phyloP scores from a whole-genome alignment of 2,797 vertebrate genomes.

The Bryconaethiops microstoma region DNA sequence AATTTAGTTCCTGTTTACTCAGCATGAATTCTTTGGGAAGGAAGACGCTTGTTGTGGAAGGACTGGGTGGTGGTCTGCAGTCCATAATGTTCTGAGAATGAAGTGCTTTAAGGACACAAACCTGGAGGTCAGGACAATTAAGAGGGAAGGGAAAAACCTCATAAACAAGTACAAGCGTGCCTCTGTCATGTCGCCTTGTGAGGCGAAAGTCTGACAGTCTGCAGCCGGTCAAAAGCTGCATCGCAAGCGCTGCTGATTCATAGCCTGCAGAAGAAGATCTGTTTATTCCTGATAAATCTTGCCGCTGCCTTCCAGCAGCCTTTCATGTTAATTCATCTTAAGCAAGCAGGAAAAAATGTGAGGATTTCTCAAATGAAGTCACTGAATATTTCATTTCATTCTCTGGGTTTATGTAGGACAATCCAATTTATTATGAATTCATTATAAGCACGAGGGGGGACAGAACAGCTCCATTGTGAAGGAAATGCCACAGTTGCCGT shows the following conservation, averaged over 20 bases:
- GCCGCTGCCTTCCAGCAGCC: conserved; percentile 62
- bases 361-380: conserved; percentile 59
- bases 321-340: conserved; percentile 67
- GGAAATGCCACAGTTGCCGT: conserved; percentile 19
- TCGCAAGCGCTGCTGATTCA: conserved; percentile 43
- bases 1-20: conserved; percentile 47
- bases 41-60: conserved; percentile 23
- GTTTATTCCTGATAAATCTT: conserved; percentile 75
- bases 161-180: conserved; percentile 50
- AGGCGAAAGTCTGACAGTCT: conserved; percentile 57
- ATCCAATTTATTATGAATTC: conserved; percentile 64
- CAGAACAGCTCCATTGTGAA: background rate
- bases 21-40: conserved; percentile 17
- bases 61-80: background rate
- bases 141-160: conserved; percentile 43
- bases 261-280: conserved; percentile 66
- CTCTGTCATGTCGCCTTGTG: conserved; percentile 48
- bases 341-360: conserved; percentile 45
- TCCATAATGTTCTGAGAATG: background rate
- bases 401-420: conserved; percentile 50
- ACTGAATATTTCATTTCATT: conserved; percentile 63
- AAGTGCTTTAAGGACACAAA: conserved; percentile 20
- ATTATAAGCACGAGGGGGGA: background rate
- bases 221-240: conserved; percentile 58
- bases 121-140: conserved; percentile 23